A percentile compares a stretch with the other conserved stretches of the same genome.
Conservation (phyloP, 2,888 invertebrate species). For the Coenonympha glycerion region DNA sequence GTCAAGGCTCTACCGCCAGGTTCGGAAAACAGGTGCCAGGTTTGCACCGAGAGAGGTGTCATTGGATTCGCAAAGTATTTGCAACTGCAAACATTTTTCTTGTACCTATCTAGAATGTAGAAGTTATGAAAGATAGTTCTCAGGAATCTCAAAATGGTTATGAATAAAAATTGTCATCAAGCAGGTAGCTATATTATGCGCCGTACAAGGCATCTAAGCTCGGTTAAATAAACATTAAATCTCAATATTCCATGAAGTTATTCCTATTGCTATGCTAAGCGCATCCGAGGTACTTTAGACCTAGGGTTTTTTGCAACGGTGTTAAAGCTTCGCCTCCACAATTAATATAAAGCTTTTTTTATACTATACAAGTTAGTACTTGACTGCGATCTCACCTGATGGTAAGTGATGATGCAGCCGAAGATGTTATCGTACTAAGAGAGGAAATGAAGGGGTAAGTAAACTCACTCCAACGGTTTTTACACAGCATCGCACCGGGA, state of each 20-base stretch:
- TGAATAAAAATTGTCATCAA: not conserved
- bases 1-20: too few relatives aligned
- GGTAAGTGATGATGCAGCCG: too few relatives aligned
- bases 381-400: too few relatives aligned
- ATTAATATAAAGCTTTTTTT: not conserved
- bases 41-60: too few relatives aligned
- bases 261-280: constrained; percentile 24
- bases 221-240: constrained; percentile 14
- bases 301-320: constrained; percentile 4
- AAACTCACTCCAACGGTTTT: too few relatives aligned
- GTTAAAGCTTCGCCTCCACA: not conserved
- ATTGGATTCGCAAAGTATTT: too few relatives aligned
- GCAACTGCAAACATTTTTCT: too few relatives aligned
- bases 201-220: constrained; percentile 1
- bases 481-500: too few relatives aligned
- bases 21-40: too few relatives aligned
- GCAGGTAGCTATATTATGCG: not conserved
- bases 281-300: constrained; percentile 10
- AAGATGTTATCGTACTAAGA: too few relatives aligned
- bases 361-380: not conserved
- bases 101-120: too few relatives aligned
- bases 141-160: not conserved
- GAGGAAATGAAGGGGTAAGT: too few relatives aligned
- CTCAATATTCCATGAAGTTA: constrained; percentile 17
- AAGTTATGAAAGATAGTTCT: not conserved